Base-by-base conservation (phyloP, 1,140 invertebrate genomes). In the Drosophila miranda region DNA sequence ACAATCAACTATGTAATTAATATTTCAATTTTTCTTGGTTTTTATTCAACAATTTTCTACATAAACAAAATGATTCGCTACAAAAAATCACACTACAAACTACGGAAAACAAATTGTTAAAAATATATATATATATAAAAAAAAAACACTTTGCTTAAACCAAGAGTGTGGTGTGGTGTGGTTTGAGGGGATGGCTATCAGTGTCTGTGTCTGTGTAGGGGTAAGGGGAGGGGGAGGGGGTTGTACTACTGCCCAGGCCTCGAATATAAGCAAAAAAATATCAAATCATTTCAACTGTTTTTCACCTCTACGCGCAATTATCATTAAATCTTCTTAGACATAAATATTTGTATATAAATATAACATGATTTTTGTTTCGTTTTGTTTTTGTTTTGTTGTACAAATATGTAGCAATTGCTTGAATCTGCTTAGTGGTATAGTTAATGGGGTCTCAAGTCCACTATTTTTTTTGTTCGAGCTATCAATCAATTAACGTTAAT, bases 341-440 rank as follows among this genome's bases (percentile, higher is more conserved):
- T 76, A 81, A 77, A 78, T 77, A 78, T 81, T 48, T 70, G 58
- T 70, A 78, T 82, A 82, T 87, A 84, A 87, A 84, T 86, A 78
- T 86, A 86, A 78, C 77, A 87, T 63, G 72, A 64, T 75, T 79
- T 66, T 75, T 44, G 45, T 67, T 63, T 19, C 19, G 45, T 60
- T 62, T 23, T 5, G 23, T 23, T 23, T 23, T 23, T 23, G 45
- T 60, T 60, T 64, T 83, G 58, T 64, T 73, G 53, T 77, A 77
- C 76, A 84, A 72, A 84, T 79, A 76, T 66, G 53, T 80, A 76
- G 81, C 81, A 78, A 86, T 86, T 75, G 71, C 71, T 76, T 68
- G 62, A 68, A 68, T 68, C 66, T 78, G 79, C 74, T 78, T 83
- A 82, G 60, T 77, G 63, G 54, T 81, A 76, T 66, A 73, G 57